Base-by-base conservation (phyloP, 1,140 invertebrate species). In the Polypedilum pembai region DNA sequence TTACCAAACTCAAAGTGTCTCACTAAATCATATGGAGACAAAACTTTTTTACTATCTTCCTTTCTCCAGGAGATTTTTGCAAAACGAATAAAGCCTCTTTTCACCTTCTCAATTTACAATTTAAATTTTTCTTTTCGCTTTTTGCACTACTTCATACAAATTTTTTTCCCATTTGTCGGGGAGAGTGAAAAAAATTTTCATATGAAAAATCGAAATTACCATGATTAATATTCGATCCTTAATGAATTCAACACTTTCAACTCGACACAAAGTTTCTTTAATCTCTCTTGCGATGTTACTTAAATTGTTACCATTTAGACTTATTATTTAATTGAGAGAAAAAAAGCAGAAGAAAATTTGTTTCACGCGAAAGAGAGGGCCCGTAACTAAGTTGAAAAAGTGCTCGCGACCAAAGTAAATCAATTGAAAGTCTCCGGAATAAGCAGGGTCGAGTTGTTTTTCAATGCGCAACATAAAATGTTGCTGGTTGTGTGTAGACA, bases 271-370 rank as follows among this genome's bases (percentile, higher is more conserved):
- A 56, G 45, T 56, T 56, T 56, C 24, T 33, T 33, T 3, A n/a
- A 56, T n/a, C 15, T 56, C n/a, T 56, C 45, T 56, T 56, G 4
- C 15, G 45, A 56, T n/a, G 4, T 56, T n/a, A n/a, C 45, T 56
- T 56, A 56, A 56, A 56, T 56, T 56, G 45, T 56, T 56, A 56
- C 45, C 45, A 56, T 56, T 56, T 56, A 56, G 45, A 56, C 45
- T 56, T 56, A 56, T 56, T 56, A 56, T 56, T 56, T 56, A 56
- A 56, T 56, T 56, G 45, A 56, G 45, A 56, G 45, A 56, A 56
- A 56, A 56, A 56, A 56, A 56, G 12, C 45, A 56, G 45, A 56
- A 56, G 45, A 56, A 56, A 56, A 56, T 56, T 56, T 8, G 45
- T 56, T 56, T 56, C n/a, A 56, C n/a, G 45, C 45, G 45, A 56